These are phyloP conservation scores for Tachina grossa DNA, from an alignment of 2,888 invertebrate genomes.

Conservation along the genomic window DNA sequence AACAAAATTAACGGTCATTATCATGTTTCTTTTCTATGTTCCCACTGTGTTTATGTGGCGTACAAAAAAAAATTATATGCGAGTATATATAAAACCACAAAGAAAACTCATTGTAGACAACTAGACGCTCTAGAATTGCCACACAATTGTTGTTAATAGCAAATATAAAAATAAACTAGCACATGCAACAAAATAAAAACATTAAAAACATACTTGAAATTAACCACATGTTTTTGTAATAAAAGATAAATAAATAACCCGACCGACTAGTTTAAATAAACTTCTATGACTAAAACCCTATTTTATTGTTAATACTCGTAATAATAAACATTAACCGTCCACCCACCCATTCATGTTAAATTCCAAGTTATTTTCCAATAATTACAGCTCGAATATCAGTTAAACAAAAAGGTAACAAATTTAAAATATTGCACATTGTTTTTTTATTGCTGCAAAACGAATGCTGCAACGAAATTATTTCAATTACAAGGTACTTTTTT, in stretches of 20 bases:
- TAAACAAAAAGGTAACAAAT: constrained; percentile 51
- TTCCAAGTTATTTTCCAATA: constrained; percentile 19
- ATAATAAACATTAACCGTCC: constrained; percentile 16
- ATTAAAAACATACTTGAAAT: constrained; percentile 29
- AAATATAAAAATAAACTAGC: not conserved
- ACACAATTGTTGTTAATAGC: constrained; percentile 44
- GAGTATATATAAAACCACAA: constrained; percentile 18
- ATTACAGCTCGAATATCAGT: constrained; percentile 50
- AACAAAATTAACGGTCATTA: not conserved
- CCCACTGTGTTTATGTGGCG: constrained; percentile 11
- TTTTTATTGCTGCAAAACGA: not conserved
- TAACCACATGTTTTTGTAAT: constrained; percentile 27
- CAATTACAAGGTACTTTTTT: not conserved
- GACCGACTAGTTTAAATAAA: constrained; percentile 1
- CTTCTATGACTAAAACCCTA: constrained; percentile 19
- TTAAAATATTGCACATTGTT: constrained; percentile 30
- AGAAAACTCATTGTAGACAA: constrained; percentile 45
- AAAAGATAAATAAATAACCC: not conserved
- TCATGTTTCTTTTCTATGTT: not conserved
- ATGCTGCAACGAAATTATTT: not conserved
- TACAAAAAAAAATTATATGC: not conserved
- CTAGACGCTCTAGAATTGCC: constrained; percentile 58
- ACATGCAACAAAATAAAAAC: constrained; percentile 4
- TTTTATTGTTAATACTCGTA: too few relatives aligned
- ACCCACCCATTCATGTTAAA: constrained; percentile 38